Base-by-base conservation (phyloP, 2,113 vertebrate genomes). In the Blennius ocellaris region DNA sequence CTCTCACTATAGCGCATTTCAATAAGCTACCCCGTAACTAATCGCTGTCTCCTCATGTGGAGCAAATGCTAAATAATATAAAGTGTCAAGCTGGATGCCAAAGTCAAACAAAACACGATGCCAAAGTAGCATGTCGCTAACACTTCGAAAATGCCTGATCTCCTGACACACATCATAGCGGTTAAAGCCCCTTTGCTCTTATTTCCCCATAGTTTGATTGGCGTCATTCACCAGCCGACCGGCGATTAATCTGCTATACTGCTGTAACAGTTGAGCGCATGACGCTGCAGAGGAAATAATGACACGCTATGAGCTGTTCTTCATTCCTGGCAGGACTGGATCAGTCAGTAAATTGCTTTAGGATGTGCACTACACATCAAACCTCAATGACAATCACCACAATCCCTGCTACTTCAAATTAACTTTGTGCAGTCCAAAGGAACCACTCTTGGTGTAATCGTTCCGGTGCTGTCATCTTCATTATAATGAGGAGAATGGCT, bases 221-320 rank as follows among this genome's bases (percentile, higher is more conserved):
- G 8, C 12, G 54, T 50, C 8, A 79, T 67, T 73, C 43, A 53
- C 15, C 72, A 67, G 16, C 62, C 66, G 53, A 64, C 71, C 51
- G 49, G 43, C 12, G 14, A 66, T 77, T 48, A n/a, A 82, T 78
- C 72, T 15, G 36, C 58, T 86, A 78, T 45, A 69, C 17, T 41
- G 62, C 58, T 45, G 9, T 41, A 39, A 72, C 43, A 67, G 48
- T 15, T 78, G 61, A 77, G 69, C 50, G 76, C 58, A 66, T 76
- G 55, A 49, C 69, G 63, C 38, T 3, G 1, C 30, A 57, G 53
- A 54, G 68, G 70, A 73, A 78, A 69, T 54, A 41, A 68, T 64
- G 60, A 74, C 65, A 65, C 65, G 37, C 30, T 7, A n/a, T 36
- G 45, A 21, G 60, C 7, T 39, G 52, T 57, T 77, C 65, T 54